These are phyloP conservation scores for Monoplex corrugatus DNA, from an alignment of 2,888 invertebrate species.

Conservation along the genomic window DNA sequence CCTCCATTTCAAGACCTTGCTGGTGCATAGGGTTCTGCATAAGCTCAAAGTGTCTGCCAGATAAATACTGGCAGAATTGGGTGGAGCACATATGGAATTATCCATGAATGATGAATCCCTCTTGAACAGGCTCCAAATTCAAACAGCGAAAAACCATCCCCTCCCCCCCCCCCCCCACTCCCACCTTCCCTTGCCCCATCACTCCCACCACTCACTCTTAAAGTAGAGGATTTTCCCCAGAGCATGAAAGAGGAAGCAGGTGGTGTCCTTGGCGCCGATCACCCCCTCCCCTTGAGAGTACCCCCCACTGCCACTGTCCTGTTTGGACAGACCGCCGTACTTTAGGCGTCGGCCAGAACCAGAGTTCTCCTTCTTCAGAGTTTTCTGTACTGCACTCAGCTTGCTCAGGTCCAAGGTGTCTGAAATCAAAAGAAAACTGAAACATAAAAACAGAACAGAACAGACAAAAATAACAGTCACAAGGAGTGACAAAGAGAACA, in stretches of 20 bases:
- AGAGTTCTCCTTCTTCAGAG: conserved; percentile 53
- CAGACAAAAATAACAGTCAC: no score
- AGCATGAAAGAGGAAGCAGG: conserved; percentile 82
- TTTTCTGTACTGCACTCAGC: conserved; percentile 33
- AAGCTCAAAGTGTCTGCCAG: no score
- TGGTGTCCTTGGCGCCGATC: conserved; percentile 79
- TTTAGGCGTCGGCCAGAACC: conserved; percentile 51
- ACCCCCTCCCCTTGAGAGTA: conserved; percentile 53
- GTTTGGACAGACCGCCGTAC: conserved; percentile 47
- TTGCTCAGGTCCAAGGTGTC: conserved; percentile 59
- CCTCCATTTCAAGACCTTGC: no score
- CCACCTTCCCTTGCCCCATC: neutral
- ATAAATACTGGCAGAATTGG: no score
- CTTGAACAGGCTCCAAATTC: no score
- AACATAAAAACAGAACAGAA: no score
- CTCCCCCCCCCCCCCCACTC: neutral
- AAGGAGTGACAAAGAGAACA: no score
- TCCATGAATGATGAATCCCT: no score
- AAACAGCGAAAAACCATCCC: neutral
- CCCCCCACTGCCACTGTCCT: conserved; percentile 35
- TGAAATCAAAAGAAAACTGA: conserved; percentile 32
- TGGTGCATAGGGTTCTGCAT: no score
- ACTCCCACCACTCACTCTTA: conserved; percentile 82
- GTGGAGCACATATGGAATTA: no score
- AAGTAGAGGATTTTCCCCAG: conserved; percentile 83